Base-by-base conservation (phyloP, 2,888 invertebrate species). In the Diarsia mendica region DNA sequence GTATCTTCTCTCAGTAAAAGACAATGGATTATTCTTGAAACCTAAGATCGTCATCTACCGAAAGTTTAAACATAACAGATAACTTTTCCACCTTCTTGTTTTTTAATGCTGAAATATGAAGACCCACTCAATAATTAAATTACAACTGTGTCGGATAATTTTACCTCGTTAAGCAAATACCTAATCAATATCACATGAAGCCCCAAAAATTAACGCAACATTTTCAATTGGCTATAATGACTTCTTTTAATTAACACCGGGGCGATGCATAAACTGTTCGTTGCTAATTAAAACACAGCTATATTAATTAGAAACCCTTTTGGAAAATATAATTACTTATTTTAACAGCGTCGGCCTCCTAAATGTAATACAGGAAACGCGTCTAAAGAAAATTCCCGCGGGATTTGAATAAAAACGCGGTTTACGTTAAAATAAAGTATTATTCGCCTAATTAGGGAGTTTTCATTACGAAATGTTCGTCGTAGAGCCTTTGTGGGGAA, bases 221-320 rank as follows among this genome's bases (percentile, higher is more conserved):
- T 76, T 84, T 80, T 71, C 68, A 72, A 78, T 73, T 72, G 61
- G 58, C 64, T 73, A 65, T 71, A 81, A 74, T 79, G 77, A 82
- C 74, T 82, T 80, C 66, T 85, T 88, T 86, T 87, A 89, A 88
- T 88, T 88, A 87, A 85, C 83, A 78, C 79, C 75, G 70, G 77
- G 28, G 28, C 28, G 28, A 28, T 28, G 83, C 82, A 86, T 82
- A 87, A 88, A 84, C 86, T 84, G 80, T 83, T 85, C 80, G 80
- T 76, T 86, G 83, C 86, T 92, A 90, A 91, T 91, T 91, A 90
- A 90, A 91, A 83, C 81, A 86, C 79, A 74, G 82, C 82, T 77
- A 86, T 89, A 86, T 90, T 90, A 91, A 92, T 91, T 89, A 90
- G 83, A 87, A 90, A 88, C 86, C 89, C 88, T 88, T 90, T 90